Base-by-base conservation (phyloP, 2,797 vertebrate genomes). In the Sylvia borin region DNA sequence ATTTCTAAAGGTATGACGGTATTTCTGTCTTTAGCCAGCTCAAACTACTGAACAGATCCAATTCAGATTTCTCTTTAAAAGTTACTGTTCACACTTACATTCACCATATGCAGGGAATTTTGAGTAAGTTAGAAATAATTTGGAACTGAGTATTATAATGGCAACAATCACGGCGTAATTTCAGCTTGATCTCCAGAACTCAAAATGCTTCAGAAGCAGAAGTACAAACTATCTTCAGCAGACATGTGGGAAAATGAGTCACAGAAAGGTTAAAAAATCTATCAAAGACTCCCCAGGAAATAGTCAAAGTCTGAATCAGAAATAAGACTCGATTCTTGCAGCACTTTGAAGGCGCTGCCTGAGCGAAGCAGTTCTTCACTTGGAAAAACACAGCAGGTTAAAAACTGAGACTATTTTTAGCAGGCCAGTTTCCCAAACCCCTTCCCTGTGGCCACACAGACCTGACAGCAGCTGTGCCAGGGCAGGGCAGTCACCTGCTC, bases 251-350 rank as follows among this genome's bases (percentile, higher is more conserved):
- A 93, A 94, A 95, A 92, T 65, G 61, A 95, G 67, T 92, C 92
- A 96, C 78, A 84, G 90, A 95, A 94, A 94, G 81, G 88, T 96
- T 92, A 96, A 93, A 88, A 93, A 93, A 96, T 83, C 85, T 85
- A 80, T 83, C 92, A 92, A 82, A 87, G 84, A 29, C 74, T 79
- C 87, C 81, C n/a, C 84, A 93, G 84, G 86, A 95, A 96, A 87
- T 3, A 95, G 84, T 54, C 91, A 89, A 24, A 80, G 91, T 65
- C 81, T 87, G 86, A 95, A 85, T 72, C 58, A 73, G 84, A 95
- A 93, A 71, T 58, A 71, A 80, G 73, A 45, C n/a, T 58, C 7
- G 8, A 66, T n/a, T 43, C 81, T 57, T 31, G 60, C 45, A 55
- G 77, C 86, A 61, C 42, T 76, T 78, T 3, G 27, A 95, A 71